These are phyloP conservation scores for Pipistrellus kuhlii DNA, from an alignment of 2,797 vertebrate genomes.

Conservation along the genomic window DNA sequence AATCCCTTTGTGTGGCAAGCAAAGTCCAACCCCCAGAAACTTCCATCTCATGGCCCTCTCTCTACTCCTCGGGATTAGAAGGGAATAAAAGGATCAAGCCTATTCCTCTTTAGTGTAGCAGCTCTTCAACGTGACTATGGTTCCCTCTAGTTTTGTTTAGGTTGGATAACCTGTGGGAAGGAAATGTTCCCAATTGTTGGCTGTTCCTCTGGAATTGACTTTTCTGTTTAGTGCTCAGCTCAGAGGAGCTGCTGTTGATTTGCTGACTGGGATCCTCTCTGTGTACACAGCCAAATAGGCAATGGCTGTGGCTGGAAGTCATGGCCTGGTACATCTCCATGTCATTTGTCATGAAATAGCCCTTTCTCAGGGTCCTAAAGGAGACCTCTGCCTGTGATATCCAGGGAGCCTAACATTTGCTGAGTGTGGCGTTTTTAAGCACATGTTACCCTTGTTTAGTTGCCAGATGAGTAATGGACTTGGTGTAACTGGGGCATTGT, in stretches of 20 bases:
- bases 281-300: background rate
- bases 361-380: background rate
- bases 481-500: background rate
- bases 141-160: slow-evolving; percentile 67
- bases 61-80: background rate
- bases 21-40: background rate
- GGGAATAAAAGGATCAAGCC: background rate
- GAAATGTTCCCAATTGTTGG: background rate
- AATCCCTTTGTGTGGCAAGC: background rate
- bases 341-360: background rate
- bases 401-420: background rate
- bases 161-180: slow-evolving; percentile 10
- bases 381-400: background rate
- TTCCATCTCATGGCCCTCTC: background rate
- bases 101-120: slow-evolving; percentile 29
- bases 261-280: background rate
- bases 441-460: background rate
- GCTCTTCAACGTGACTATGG: background rate
- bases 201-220: slow-evolving; percentile 50
- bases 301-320: background rate
- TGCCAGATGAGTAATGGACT: background rate
- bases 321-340: background rate
- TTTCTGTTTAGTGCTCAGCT: background rate
- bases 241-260: fast-evolving
- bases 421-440: background rate